Evolutionary conservation across 1,140 invertebrate species (phyloP).

Genomic region (Planococcus citri): DNA sequence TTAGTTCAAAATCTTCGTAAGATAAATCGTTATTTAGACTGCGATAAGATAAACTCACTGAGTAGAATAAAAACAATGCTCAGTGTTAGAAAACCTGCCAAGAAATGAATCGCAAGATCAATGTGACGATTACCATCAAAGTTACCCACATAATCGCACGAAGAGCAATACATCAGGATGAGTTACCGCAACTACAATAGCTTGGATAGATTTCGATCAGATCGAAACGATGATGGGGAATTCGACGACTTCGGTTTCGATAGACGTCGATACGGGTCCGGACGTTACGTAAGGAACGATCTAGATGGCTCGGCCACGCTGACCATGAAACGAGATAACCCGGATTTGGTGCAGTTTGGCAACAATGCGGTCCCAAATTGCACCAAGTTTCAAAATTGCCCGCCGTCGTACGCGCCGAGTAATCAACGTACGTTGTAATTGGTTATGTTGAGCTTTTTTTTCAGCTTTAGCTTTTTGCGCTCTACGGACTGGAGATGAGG

Average conservation of each 20-base stretch:
- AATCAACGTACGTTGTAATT: not conserved
- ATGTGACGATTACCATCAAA: not conserved
- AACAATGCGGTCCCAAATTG: not conserved
- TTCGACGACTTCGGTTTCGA: conserved; percentile 11
- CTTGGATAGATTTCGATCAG: not conserved
- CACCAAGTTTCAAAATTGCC: not conserved
- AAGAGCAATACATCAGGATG: not conserved
- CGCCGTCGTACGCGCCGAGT: not conserved
- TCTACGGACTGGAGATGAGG: too few species aligned
- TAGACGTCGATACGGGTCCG: conserved; percentile 8
- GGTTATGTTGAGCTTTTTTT: too few species aligned
- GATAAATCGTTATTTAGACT: too few species aligned
- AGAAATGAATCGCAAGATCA: not conserved
- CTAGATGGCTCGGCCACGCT: not conserved
- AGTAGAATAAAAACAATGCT: too few species aligned
- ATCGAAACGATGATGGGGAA: not conserved
- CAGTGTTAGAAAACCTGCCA: not conserved
- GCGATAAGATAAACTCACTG: too few species aligned
- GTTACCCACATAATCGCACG: not conserved
- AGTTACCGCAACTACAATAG: conserved; percentile 17
- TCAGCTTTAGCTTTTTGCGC: too few species aligned
- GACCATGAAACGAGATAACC: not conserved
- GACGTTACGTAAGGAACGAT: not conserved
- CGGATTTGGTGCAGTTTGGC: conserved; percentile 11
- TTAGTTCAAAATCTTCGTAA: too few species aligned